A percentile compares a stretch with the other conserved stretches of the same genome.
Evolutionary conservation across 2,888 invertebrate species (phyloP).

Genomic region (Drosophila ochracea): DNA sequence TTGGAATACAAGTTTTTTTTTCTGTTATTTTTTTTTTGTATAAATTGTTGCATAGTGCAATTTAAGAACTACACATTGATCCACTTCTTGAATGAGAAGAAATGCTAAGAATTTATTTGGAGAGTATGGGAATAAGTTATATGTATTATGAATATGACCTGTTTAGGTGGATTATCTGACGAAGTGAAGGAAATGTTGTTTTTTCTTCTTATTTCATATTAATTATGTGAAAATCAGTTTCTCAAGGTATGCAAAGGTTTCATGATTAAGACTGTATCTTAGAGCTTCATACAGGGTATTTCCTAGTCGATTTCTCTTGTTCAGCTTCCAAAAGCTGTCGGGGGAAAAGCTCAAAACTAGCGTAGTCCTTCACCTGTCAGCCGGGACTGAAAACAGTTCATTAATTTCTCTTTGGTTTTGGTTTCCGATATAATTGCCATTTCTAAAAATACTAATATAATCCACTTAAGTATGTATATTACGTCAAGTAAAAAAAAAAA

Average conservation of each 20-base stretch:
- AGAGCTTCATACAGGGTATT: neutral
- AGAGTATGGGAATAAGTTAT: neutral
- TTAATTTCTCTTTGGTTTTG: neutral
- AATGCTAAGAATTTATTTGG: neutral
- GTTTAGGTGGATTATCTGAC: neutral
- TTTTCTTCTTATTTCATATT: neutral
- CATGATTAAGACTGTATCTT: neutral
- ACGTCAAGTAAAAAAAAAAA: neutral
- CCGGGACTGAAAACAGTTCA: neutral
- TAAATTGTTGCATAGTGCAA: conserved; percentile 1
- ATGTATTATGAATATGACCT: neutral
- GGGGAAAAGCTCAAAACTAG: conserved; percentile 14
- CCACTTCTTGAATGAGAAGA: neutral
- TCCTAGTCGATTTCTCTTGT: neutral
- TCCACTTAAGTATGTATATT: neutral
- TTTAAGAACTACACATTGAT: conserved; percentile 3
- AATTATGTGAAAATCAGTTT: neutral
- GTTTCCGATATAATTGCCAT: neutral
- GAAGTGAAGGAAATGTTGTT: neutral
- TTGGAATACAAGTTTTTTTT: neutral
- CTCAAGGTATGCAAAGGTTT: neutral
- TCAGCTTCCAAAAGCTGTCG: neutral
- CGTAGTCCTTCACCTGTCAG: neutral
- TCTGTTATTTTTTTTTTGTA: neutral
- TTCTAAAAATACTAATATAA: neutral